Conservation (phyloP, 2,888 invertebrate genomes). For the Catocala fraxini region DNA sequence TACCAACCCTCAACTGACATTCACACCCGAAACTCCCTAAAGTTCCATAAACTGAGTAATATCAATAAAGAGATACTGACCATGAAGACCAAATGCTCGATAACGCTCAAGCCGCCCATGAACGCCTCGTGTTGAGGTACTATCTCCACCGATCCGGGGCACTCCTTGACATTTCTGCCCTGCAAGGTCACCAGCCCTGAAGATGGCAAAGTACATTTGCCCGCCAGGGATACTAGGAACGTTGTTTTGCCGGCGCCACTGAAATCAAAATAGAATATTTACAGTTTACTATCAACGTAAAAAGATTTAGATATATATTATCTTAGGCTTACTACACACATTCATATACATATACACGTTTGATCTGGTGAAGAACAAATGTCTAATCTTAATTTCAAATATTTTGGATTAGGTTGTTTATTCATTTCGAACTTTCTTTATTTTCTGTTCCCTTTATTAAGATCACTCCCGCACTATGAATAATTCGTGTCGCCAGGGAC, state of each 20-base stretch:
- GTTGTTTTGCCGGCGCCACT: constrained; percentile 89
- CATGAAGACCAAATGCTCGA: constrained; percentile 90
- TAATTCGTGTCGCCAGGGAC: too few species aligned
- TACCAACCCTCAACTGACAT: constrained; percentile 28
- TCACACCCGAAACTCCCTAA: constrained; percentile 23
- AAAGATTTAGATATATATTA: too few species aligned
- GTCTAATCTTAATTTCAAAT: too few species aligned
- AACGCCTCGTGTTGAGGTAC: constrained; percentile 91
- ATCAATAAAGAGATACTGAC: constrained; percentile 69
- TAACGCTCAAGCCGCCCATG: constrained; percentile 88
- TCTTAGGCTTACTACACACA: too few species aligned
- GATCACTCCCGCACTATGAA: too few species aligned
- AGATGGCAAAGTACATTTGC: constrained; percentile 77
- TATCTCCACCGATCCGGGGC: constrained; percentile 78
- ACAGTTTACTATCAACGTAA: too few species aligned
- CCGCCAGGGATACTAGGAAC: constrained; percentile 84
- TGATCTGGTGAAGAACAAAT: too few species aligned
- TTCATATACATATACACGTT: too few species aligned
- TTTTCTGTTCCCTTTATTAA: too few species aligned
- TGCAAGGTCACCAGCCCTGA: constrained; percentile 79
- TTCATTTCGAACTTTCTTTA: too few species aligned
- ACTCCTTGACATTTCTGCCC: constrained; percentile 77
- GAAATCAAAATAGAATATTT: constrained; percentile 12
- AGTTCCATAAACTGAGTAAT: constrained; percentile 7
- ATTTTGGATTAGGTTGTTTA: too few species aligned